phyloP scores from a whole-genome alignment of 2,797 vertebrate species.

The Molothrus ater region DNA sequence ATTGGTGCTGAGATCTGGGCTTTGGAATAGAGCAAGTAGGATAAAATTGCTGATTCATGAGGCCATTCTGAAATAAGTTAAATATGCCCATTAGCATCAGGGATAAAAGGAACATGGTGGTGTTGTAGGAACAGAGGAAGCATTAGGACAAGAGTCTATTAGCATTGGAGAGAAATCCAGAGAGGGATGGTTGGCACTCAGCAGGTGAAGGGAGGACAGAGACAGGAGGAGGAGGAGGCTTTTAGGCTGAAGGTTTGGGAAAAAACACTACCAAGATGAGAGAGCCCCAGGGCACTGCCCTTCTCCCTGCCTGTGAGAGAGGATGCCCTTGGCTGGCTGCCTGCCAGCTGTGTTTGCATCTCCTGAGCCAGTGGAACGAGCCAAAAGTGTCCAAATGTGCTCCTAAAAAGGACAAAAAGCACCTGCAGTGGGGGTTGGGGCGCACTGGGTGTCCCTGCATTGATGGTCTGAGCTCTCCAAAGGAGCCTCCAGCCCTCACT shows the following conservation, averaged over 20 bases:
- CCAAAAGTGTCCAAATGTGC: background rate
- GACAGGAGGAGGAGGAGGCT: background rate
- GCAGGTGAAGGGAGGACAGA: background rate
- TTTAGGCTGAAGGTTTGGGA: background rate
- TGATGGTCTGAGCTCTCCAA: background rate
- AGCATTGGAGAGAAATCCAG: background rate
- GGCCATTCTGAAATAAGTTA: background rate
- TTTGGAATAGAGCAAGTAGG: background rate
- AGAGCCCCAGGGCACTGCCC: background rate
- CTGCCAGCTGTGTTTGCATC: background rate
- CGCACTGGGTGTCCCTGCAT: background rate
- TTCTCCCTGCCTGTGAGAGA: background rate
- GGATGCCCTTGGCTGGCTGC: background rate
- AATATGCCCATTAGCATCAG: background rate
- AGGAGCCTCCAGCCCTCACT: background rate
- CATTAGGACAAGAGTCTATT: background rate
- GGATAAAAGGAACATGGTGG: background rate
- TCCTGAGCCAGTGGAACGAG: background rate
- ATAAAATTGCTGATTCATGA: background rate
- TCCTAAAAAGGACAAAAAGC: background rate
- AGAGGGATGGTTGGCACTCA: background rate
- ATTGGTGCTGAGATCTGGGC: background rate
- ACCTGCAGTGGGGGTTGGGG: fast-evolving
- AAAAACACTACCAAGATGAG: background rate
- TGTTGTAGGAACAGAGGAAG: background rate